Conservation (phyloP, 2,888 invertebrate species). For the Willowsia nigromaculata region DNA sequence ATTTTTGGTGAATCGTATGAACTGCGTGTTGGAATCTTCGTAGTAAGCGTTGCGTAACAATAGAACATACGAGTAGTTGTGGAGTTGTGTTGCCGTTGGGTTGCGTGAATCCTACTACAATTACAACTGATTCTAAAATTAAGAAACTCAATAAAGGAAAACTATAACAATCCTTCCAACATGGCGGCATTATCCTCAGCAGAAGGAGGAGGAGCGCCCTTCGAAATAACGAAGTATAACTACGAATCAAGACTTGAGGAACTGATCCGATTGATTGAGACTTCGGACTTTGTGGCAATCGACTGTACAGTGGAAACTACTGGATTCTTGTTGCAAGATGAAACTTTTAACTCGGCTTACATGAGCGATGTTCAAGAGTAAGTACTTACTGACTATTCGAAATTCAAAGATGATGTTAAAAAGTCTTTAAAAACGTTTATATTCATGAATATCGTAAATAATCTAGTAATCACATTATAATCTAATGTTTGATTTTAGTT, state of each 20-base stretch:
- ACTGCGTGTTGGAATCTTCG: no score
- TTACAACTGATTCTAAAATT: no score
- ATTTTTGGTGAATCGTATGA: no score
- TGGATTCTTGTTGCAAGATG: conserved; percentile 55
- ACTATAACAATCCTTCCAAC: neutral
- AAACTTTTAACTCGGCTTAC: conserved; percentile 38
- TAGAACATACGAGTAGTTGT: no score
- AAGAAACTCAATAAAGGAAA: neutral
- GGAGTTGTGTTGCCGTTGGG: no score
- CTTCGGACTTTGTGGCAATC: conserved; percentile 63
- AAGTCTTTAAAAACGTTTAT: neutral
- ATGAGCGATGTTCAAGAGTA: conserved; percentile 1
- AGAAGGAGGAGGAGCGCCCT: no score
- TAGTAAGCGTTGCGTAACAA: no score
- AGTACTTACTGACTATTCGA: neutral
- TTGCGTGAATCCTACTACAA: no score
- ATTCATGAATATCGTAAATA: no score
- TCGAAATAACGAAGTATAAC: conserved; percentile 62
- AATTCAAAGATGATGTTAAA: neutral
- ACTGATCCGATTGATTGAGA: conserved; percentile 39
- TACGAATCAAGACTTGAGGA: conserved; percentile 34
- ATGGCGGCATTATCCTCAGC: no score
- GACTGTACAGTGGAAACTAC: conserved; percentile 70
- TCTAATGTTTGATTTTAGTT: neutral
- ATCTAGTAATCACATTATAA: no score